Base-by-base conservation (phyloP, 2,888 invertebrate genomes). In the Ephialtes manifestator region DNA sequence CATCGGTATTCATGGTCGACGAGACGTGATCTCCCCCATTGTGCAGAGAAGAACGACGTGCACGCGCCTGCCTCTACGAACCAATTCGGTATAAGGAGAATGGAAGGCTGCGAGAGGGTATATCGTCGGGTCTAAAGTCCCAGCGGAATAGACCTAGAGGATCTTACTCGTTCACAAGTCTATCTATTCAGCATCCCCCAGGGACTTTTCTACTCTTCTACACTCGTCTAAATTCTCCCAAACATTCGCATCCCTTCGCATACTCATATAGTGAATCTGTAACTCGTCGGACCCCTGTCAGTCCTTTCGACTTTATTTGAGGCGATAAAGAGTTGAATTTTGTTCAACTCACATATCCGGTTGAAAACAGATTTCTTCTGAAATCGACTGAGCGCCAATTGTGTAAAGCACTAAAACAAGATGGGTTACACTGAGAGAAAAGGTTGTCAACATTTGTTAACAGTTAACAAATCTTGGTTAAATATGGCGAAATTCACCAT, bases 1-100 rank as follows among this genome's bases (percentile, higher is more conserved):
- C 60, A 83, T 72, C 65, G 71, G 75, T 85, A 81, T 88, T 88
- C 88, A 86, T 87, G 77, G 86, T 78, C 78, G 67, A 75, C 70
- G 63, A 79, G 63, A 79, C 68, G 81, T 80, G 74, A 84, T 83
- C 51, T 75, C 63, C 39, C 24, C 79, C 51, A 77, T 80, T 85
- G 77, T 82, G 35, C 74, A 60, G 46, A 72, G 51, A 53, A 60
- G 78, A 60, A 43, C 35, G 72, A 39, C 51, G 24, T 71, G 65
- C 60, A 68, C 51, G 71, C 43, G 67, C 15, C 35, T 65, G 65
- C 51, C 70, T 35, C 53, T 51, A 31, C 81, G 53, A 71, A 79
- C 81, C 67, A 82, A 76, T 74, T 81, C 60, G 63, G 43, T 31
- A 58, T 70, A 70, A 83, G 84, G 58, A 55, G 39, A 84, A 71